phyloP scores from a whole-genome alignment of 2,888 invertebrate species.

The Cephus rjabovi region DNA sequence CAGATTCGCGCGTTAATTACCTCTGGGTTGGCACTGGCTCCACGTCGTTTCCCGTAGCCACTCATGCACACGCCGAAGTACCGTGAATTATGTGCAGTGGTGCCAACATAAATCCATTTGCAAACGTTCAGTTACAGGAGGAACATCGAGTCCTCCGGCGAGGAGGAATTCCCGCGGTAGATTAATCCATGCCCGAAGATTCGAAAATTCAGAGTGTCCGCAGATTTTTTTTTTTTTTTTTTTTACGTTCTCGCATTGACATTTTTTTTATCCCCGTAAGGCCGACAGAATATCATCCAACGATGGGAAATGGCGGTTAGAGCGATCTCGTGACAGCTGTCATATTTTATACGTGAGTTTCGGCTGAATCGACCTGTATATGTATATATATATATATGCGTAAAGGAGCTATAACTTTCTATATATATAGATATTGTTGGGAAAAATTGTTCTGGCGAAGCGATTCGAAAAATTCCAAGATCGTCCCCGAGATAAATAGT shows the following conservation, averaged over 20 bases:
- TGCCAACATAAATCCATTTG: slow-evolving; percentile 48
- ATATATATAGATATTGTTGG: too few relatives aligned
- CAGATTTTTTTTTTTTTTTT: background rate
- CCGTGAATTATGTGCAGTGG: slow-evolving; percentile 45
- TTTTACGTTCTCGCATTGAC: background rate
- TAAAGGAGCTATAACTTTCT: too few relatives aligned
- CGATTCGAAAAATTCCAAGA: background rate
- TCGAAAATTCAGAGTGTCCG: slow-evolving; percentile 8
- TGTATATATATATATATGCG: too few relatives aligned
- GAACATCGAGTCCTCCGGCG: slow-evolving; percentile 27
- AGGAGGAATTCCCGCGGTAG: slow-evolving; percentile 7
- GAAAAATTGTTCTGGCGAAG: background rate
- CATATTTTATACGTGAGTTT: background rate
- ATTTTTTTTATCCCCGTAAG: background rate
- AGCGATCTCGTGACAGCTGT: background rate
- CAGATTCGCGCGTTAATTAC: slow-evolving; percentile 48
- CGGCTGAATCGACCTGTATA: background rate
- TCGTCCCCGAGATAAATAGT: background rate
- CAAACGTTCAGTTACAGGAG: slow-evolving; percentile 38
- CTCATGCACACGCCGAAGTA: slow-evolving; percentile 40
- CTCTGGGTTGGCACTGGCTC: slow-evolving; percentile 24
- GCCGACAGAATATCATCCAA: background rate
- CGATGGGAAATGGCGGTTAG: background rate
- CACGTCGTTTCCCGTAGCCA: slow-evolving; percentile 23
- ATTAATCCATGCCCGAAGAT: background rate